phyloP scores from a whole-genome alignment of 2,113 vertebrate genomes.

The Phasianus colchicus region DNA sequence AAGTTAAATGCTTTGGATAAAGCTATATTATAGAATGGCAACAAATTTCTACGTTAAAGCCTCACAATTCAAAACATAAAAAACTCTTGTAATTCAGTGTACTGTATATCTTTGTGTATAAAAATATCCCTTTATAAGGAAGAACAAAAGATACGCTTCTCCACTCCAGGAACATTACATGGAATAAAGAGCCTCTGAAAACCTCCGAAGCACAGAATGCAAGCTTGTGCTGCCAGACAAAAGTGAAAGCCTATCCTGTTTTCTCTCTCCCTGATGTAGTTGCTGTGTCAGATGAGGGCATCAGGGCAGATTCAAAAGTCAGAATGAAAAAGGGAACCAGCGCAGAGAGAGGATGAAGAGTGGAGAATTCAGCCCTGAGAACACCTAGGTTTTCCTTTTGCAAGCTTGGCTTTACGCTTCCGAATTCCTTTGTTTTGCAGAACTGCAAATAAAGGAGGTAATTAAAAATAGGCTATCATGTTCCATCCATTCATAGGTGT shows the following conservation, averaged over 20 bases:
- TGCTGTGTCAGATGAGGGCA: conserved; percentile 73
- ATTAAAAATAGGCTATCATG: background rate
- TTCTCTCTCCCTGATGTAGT: conserved; percentile 68
- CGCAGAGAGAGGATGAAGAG: background rate
- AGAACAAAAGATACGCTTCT: conserved; percentile 74
- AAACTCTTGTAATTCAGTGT: conserved; percentile 53
- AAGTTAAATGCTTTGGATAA: conserved; percentile 40
- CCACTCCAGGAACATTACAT: conserved; percentile 72
- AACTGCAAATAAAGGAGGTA: background rate
- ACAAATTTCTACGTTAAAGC: conserved; percentile 36
- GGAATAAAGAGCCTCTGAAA: conserved; percentile 77
- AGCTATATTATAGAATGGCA: conserved; percentile 5
- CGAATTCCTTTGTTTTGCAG: background rate
- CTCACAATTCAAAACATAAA: conserved; percentile 54
- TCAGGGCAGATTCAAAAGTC: conserved; percentile 64
- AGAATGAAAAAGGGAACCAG: background rate
- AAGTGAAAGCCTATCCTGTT: conserved; percentile 77
- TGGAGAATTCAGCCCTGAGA: background rate
- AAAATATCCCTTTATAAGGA: conserved; percentile 72
- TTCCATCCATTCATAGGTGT: conserved; percentile 29
- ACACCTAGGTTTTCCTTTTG: conserved; percentile 17
- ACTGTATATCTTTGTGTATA: conserved; percentile 72
- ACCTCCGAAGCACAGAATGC: conserved; percentile 72
- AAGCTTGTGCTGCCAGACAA: conserved; percentile 75
- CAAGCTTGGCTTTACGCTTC: background rate